These are phyloP conservation scores for Quadroppia sp. DNA, from an alignment of 2,888 invertebrate species.

Conservation along the genomic window DNA sequence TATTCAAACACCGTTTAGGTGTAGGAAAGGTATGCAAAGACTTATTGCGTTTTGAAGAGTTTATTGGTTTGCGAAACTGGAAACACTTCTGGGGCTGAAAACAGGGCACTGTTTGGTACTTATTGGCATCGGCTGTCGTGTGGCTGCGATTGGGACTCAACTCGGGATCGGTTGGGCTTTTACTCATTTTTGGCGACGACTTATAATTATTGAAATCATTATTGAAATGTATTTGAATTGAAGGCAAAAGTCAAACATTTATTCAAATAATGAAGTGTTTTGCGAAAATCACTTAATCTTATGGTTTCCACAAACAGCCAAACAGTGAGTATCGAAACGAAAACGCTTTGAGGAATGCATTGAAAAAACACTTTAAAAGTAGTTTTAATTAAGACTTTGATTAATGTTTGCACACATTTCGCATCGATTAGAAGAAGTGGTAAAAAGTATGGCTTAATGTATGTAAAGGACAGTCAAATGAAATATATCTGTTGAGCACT, in stretches of 20 bases:
- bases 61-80: conserved; percentile 13
- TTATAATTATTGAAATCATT: background rate
- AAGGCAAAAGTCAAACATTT: background rate
- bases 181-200: background rate
- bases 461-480: conserved; percentile 6
- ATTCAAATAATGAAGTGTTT: background rate
- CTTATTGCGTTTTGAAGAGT: conserved; percentile 13
- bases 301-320: background rate
- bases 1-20: conserved; percentile 1
- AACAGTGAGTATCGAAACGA: background rate
- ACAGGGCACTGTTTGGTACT: background rate
- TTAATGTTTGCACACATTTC: conserved; percentile 20
- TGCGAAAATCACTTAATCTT: background rate
- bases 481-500: background rate
- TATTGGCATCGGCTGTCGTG: background rate
- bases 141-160: background rate
- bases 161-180: background rate
- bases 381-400: background rate
- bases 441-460: background rate
- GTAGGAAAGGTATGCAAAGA: background rate
- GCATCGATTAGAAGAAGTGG: background rate
- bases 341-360: conserved; percentile 5
- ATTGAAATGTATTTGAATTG: too few relatives aligned
- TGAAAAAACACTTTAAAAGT: background rate
- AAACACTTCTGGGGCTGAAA: conserved; percentile 11